A percentile compares a stretch with the other conserved stretches of the same genome.
Conservation (phyloP, 2,113 vertebrate species). For the Ciconia maguari region DNA sequence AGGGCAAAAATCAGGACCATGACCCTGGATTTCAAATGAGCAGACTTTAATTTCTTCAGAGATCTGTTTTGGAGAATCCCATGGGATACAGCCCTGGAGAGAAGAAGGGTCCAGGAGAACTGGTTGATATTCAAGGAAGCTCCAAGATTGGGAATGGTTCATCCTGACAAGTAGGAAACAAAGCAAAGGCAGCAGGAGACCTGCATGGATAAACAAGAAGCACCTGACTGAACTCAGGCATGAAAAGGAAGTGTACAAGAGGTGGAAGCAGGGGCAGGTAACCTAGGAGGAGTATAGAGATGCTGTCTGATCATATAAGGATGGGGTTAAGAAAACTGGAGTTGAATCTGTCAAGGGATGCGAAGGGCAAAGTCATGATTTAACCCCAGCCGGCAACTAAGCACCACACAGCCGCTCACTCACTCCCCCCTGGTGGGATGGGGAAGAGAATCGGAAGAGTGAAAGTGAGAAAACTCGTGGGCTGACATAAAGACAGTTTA, state of each 20-base stretch:
- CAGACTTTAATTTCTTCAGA: neutral
- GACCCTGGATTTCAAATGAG: neutral
- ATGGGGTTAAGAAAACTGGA: neutral
- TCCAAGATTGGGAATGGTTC: neutral
- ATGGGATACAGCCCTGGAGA: neutral
- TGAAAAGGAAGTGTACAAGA: neutral
- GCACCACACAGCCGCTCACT: too few relatives aligned
- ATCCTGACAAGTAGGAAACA: neutral
- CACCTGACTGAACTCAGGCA: neutral
- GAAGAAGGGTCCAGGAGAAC: neutral
- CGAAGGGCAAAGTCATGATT: neutral
- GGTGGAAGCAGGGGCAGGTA: neutral
- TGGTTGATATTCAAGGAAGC: neutral
- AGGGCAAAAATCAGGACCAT: neutral
- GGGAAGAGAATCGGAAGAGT: too few relatives aligned
- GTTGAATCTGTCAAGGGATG: neutral
- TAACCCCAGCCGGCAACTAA: too few relatives aligned
- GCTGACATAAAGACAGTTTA: too few relatives aligned
- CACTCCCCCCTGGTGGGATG: too few relatives aligned
- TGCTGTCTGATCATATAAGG: neutral
- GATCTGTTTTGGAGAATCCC: neutral
- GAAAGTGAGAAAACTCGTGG: too few relatives aligned
- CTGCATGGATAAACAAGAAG: neutral
- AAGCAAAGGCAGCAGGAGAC: neutral
- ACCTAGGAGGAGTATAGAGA: neutral